Evolutionary conservation across 2,113 vertebrate genomes (phyloP), one percentile per base, ranked within the genome.

Genomic region (Cebidichthys violaceus): DNA sequence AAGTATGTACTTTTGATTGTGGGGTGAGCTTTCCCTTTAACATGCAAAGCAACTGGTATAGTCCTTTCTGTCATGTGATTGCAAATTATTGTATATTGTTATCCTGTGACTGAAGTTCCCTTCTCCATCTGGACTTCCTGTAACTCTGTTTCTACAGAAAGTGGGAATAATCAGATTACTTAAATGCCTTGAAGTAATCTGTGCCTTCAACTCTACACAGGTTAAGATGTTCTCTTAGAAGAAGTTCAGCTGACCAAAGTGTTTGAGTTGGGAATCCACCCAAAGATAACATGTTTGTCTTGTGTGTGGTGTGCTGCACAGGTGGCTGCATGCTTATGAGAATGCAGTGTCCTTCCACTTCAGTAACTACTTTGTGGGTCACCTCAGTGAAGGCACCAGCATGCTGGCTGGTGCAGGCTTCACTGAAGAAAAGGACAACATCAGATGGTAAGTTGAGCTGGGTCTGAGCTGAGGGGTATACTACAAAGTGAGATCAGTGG

Each of bases 361-460:
- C 94, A 98, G 97, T 88, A 97, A 97, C 93, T 98, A 97, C 93
- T 98, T 98, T 88, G 97, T 98, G 88, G 96, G 96, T 70, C 97
- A 97, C 86, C 94, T 98, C 47, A 97, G 97, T 1, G 97, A 97
- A 88, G 94, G 95, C 29, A 97, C 95, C 0, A 89, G 92, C 77
- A 96, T 95, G 8, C 77, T 97, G 89, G 95, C 96, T 0, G 97
- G 97, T 60, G 95, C 95, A 0, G 96, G 97, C 62, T 97, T 95
- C 90, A 94, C 95, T 0, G 96, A 96, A 52, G 94, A 97, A 24
- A 97, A 97, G 73, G 96, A 97, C 84, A 88, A 96, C 66, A 52
- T 96, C 66, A 88, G 89, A 79, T 98, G 97, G 97, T 97, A 68
- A 90, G 88, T 89, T 22, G 0, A 31, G 15, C 24, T 54, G 33